Conservation (phyloP, 2,113 vertebrate genomes). For the Trinectes maculatus region DNA sequence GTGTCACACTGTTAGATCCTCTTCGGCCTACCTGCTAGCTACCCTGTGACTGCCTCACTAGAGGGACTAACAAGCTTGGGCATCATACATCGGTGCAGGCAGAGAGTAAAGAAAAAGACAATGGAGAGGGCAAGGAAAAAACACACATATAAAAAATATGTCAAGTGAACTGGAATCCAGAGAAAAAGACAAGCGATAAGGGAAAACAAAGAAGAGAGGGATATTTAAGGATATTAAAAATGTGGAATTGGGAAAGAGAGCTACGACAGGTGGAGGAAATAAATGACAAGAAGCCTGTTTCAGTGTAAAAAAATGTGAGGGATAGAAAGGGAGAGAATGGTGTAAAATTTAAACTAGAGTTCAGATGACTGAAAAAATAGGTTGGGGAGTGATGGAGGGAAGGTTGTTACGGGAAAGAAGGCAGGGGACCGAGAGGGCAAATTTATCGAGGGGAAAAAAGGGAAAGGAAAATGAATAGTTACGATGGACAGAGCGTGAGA, state of each 20-base stretch:
- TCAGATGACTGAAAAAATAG: not conserved
- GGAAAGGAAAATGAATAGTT: not conserved
- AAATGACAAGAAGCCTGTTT: not conserved
- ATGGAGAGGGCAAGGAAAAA: not conserved
- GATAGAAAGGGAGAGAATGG: not conserved
- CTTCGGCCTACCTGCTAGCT: conserved; percentile 36
- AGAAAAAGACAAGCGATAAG: not conserved
- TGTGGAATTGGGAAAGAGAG: not conserved
- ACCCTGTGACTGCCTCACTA: conserved; percentile 50
- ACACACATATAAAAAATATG: conserved; percentile 10
- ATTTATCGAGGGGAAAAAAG: not conserved
- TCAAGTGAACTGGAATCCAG: not conserved
- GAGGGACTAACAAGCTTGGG: conserved; percentile 46
- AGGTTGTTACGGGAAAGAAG: not conserved
- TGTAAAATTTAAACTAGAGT: not conserved
- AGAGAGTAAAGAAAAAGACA: not conserved
- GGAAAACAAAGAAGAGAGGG: not conserved
- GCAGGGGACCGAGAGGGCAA: not conserved
- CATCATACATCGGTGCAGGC: not conserved
- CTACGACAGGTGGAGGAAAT: not conserved
- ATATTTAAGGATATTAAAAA: not conserved
- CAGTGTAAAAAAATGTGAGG: not conserved
- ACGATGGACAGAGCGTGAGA: not conserved
- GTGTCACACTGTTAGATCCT: conserved; percentile 52
- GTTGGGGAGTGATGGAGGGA: not conserved